phyloP scores from a whole-genome alignment of 2,888 invertebrate genomes.

The Baccha elongata region DNA sequence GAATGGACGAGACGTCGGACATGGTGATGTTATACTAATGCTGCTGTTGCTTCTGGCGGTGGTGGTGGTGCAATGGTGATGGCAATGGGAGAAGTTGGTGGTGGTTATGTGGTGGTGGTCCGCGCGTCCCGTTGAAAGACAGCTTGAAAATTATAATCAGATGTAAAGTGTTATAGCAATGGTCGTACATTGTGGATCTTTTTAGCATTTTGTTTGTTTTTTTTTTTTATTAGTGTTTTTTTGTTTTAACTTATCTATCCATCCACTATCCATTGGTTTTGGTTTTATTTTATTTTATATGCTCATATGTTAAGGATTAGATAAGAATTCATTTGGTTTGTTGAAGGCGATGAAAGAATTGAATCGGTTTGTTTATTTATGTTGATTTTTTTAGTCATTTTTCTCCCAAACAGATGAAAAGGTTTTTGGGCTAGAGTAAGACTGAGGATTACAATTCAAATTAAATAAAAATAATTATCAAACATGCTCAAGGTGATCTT shows the following conservation, averaged over 20 bases:
- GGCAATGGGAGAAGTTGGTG: constrained; percentile 71
- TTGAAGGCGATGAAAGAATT: constrained; percentile 3
- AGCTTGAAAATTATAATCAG: constrained; percentile 73
- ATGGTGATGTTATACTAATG: constrained; percentile 61
- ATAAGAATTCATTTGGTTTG: constrained; percentile 55
- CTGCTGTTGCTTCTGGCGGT: constrained; percentile 55
- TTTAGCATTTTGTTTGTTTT: constrained; percentile 46
- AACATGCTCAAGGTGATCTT: background rate
- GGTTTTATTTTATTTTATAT: constrained; percentile 42
- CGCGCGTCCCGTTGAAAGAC: constrained; percentile 63
- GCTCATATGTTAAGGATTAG: constrained; percentile 68
- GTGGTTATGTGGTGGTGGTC: constrained; percentile 64
- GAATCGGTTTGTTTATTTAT: background rate
- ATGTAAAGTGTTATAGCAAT: constrained; percentile 73
- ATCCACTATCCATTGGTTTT: constrained; percentile 22
- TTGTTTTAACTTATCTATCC: constrained; percentile 42
- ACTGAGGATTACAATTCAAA: too few species aligned
- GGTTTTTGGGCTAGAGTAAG: too few species aligned
- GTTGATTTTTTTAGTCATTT: background rate
- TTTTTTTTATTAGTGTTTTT: constrained; percentile 18
- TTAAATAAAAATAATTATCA: background rate
- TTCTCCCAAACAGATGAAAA: background rate
- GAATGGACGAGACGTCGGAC: constrained; percentile 43
- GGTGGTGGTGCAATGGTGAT: constrained; percentile 61
- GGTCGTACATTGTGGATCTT: constrained; percentile 67